These are phyloP conservation scores for Drosophila sturtevanti DNA, from an alignment of 1,140 invertebrate species.

Conservation along the genomic window DNA sequence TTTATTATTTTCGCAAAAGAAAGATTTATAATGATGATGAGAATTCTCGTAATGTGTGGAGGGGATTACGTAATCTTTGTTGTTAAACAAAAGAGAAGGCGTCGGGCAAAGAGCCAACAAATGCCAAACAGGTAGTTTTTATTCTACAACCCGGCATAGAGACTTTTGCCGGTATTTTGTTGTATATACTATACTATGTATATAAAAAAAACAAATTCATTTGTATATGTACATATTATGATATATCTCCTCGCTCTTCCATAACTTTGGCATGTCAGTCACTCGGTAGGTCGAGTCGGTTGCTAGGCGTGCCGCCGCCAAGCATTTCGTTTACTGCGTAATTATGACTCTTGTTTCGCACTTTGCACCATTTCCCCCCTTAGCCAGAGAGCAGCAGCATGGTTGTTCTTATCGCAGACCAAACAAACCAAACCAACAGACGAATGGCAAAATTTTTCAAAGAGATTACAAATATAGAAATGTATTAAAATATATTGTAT, in stretches of 20 bases:
- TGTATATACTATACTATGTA: background rate
- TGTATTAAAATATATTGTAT: background rate
- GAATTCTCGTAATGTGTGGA: constrained; percentile 16
- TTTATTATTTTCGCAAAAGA: constrained; percentile 10
- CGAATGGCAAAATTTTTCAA: constrained; percentile 4
- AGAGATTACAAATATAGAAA: constrained; percentile 7
- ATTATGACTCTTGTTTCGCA: constrained; percentile 8
- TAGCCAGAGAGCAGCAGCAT: background rate
- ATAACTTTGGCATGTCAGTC: background rate
- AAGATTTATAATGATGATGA: constrained; percentile 16
- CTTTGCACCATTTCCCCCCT: constrained; percentile 5
- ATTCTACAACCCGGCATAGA: constrained; percentile 9
- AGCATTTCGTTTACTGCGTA: constrained; percentile 2
- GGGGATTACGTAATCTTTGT: constrained; percentile 72
- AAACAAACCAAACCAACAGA: background rate
- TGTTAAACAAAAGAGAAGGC: constrained; percentile 63
- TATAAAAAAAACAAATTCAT: too few relatives aligned
- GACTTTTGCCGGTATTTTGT: constrained; percentile 16
- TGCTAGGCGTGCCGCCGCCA: constrained; percentile 13
- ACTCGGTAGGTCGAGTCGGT: background rate
- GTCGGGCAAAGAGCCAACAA: constrained; percentile 57
- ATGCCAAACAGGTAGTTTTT: constrained; percentile 46
- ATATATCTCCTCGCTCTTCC: constrained; percentile 19
- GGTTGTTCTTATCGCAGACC: constrained; percentile 8
- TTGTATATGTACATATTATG: background rate